A percentile compares a stretch with the other conserved stretches of the same genome.
These are phyloP conservation scores for Psittacula echo DNA, from an alignment of 2,797 vertebrate genomes.

Conservation along the genomic window DNA sequence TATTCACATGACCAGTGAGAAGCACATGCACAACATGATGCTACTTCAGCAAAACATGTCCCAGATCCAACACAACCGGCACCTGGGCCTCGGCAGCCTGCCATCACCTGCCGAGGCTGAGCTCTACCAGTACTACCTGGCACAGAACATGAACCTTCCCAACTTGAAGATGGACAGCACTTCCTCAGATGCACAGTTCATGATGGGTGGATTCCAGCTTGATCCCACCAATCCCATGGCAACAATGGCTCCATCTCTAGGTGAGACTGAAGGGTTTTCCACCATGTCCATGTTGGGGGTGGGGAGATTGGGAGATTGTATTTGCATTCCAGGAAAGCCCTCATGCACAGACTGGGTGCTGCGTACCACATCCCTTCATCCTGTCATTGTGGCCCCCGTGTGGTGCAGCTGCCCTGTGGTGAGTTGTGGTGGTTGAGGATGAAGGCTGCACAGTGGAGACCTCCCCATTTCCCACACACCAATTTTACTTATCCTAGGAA, in stretches of 20 bases:
- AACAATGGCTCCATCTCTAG: constrained; percentile 89
- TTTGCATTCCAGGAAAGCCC: neutral
- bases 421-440: neutral
- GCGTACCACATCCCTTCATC: neutral
- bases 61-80: constrained; percentile 92
- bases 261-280: constrained; percentile 78
- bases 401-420: accelerated
- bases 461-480: neutral
- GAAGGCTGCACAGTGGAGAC: neutral
- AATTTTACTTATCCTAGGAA: neutral
- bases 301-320: too few species aligned
- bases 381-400: neutral
- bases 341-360: accelerated
- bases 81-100: constrained; percentile 91
- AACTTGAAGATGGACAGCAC: constrained; percentile 92
- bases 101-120: constrained; percentile 92
- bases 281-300: accelerated
- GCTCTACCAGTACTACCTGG: constrained; percentile 99
- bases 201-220: constrained; percentile 94
- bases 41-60: constrained; percentile 98
- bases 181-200: constrained; percentile 89
- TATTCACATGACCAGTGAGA: constrained; percentile 99
- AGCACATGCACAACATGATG: constrained; percentile 99
- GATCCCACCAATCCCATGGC: constrained; percentile 89
- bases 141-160: constrained; percentile 96